These are phyloP conservation scores for Hypocryptadius cinnamomeus DNA, from an alignment of 2,113 vertebrate species.

Conservation along the genomic window DNA sequence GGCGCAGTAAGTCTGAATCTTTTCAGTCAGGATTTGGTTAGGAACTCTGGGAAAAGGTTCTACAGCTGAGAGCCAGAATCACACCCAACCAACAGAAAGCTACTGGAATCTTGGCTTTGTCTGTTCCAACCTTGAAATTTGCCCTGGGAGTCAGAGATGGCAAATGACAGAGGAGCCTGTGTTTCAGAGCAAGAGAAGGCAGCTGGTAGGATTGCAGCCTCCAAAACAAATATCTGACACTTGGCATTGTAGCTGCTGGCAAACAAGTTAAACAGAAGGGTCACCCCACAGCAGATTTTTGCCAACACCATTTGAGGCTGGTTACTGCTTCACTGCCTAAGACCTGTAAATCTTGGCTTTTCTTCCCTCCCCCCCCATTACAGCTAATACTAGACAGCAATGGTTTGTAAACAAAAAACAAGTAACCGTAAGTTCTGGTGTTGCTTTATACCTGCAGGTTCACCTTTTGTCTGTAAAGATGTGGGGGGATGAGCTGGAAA, in stretches of 20 bases:
- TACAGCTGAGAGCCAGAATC: neutral
- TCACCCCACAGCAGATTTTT: neutral
- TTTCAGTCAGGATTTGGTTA: neutral
- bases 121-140: neutral
- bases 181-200: neutral
- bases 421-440: neutral
- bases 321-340: neutral
- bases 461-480: neutral
- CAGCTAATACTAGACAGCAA: neutral
- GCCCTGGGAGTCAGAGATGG: neutral
- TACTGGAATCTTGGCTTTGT: neutral
- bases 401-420: neutral
- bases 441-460: neutral
- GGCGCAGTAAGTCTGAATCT: neutral
- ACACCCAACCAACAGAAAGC: neutral
- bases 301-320: neutral
- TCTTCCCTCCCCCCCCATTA: fast-evolving
- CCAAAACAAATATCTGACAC: neutral
- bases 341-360: neutral
- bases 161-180: neutral
- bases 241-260: neutral
- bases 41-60: neutral
- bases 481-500: neutral
- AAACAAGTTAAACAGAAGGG: neutral
- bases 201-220: neutral